phyloP scores from a whole-genome alignment of 2,888 invertebrate genomes.

The Eupithecia insigniata region DNA sequence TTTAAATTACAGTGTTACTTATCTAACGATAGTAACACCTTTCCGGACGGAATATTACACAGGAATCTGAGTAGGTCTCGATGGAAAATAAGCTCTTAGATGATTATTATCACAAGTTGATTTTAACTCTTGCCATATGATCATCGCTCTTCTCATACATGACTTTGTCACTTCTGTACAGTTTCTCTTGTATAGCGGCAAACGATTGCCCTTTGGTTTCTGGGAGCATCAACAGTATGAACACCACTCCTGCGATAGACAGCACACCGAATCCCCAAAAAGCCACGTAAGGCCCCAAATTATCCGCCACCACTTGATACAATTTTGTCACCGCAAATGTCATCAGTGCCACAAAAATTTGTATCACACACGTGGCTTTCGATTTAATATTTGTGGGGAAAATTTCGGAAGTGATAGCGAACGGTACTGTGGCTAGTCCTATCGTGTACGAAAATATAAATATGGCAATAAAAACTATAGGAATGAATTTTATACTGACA shows the following conservation, averaged over 20 bases:
- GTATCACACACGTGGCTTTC: constrained; percentile 86
- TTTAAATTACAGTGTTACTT: not conserved
- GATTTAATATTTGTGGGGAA: constrained; percentile 87
- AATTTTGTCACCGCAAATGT: constrained; percentile 85
- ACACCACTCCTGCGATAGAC: constrained; percentile 80
- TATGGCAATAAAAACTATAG: constrained; percentile 83
- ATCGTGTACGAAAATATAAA: constrained; percentile 86
- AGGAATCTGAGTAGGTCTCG: constrained; percentile 22
- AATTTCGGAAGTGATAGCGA: constrained; percentile 86
- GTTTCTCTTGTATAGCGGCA: constrained; percentile 82
- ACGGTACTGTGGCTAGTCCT: constrained; percentile 86
- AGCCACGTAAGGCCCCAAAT: constrained; percentile 79
- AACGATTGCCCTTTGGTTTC: constrained; percentile 86
- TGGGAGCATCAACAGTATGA: constrained; percentile 80
- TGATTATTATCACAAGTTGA: constrained; percentile 56
- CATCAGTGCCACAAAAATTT: constrained; percentile 84
- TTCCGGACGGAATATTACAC: constrained; percentile 30
- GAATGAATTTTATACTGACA: constrained; percentile 81
- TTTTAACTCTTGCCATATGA: constrained; percentile 66
- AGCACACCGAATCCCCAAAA: constrained; percentile 83
- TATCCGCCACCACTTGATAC: constrained; percentile 82
- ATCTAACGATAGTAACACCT: not conserved
- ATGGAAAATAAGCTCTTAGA: constrained; percentile 15
- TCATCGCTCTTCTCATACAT: constrained; percentile 69
- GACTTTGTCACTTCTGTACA: constrained; percentile 70